Percentiles rank a stretch among this genome's conserved stretches.
These are phyloP conservation scores for Cuniculus paca DNA, from an alignment of 2,797 vertebrate species.

Conservation along the genomic window DNA sequence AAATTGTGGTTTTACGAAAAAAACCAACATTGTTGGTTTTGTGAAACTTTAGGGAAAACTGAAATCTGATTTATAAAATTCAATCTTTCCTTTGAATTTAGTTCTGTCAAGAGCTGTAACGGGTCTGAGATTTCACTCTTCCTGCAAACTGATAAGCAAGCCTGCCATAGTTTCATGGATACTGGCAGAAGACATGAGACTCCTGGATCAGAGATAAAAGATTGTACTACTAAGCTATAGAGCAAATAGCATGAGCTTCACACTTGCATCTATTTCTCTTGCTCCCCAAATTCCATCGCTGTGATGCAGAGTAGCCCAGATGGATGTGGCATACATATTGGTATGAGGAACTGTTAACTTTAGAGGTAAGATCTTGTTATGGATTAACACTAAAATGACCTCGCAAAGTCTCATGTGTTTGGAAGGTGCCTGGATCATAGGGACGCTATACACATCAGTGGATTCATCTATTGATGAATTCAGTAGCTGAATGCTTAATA, in stretches of 20 bases:
- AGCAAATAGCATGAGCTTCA: not conserved
- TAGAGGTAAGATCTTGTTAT: not conserved
- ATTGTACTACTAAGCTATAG: not conserved
- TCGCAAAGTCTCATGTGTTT: not conserved
- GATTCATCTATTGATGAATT: not conserved
- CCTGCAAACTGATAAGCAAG: not conserved
- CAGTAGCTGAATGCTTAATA: not conserved
- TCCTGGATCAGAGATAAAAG: not conserved
- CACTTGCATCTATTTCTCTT: not conserved
- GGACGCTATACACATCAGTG: not conserved
- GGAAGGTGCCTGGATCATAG: not conserved
- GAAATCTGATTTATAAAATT: constrained; percentile 8
- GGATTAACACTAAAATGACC: not conserved
- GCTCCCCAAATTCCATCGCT: not conserved
- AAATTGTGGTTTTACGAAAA: not conserved
- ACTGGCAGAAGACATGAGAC: not conserved
- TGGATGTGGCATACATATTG: no score
- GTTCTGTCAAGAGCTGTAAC: not conserved
- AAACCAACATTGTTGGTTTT: not conserved
- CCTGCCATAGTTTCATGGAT: not conserved
- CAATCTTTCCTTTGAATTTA: constrained; percentile 47
- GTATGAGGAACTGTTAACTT: not conserved
- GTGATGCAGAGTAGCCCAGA: not conserved
- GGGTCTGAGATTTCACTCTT: not conserved
- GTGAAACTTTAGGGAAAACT: not conserved